These are phyloP conservation scores for Dynastes grantii DNA, from an alignment of 2,888 invertebrate species.

Conservation along the genomic window DNA sequence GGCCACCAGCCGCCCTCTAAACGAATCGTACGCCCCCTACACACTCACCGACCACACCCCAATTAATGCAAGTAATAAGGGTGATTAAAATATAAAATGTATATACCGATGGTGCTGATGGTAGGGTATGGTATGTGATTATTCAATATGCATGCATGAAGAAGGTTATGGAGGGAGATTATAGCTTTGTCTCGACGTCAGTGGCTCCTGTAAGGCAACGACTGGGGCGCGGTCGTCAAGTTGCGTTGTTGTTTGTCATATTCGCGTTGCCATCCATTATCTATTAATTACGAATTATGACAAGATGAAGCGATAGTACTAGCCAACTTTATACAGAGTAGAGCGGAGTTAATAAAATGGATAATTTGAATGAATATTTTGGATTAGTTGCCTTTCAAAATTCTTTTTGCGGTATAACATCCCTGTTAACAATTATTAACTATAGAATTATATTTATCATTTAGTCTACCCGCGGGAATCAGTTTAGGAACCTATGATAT, in stretches of 20 bases:
- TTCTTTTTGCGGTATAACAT: too few species aligned
- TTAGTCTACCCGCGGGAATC: too few species aligned
- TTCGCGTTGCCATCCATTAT: conserved; percentile 20
- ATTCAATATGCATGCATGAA: conserved; percentile 9
- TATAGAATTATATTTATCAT: too few species aligned
- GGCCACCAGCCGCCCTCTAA: too few species aligned
- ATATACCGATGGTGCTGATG: conserved; percentile 44
- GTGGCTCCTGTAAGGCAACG: not conserved
- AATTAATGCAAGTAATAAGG: conserved; percentile 66
- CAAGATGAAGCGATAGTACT: not conserved
- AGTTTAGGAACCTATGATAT: too few species aligned
- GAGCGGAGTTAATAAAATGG: too few species aligned
- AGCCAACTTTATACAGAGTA: not conserved
- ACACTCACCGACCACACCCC: conserved; percentile 61
- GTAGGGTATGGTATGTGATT: conserved; percentile 59
- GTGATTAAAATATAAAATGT: conserved; percentile 67
- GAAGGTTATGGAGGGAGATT: not conserved
- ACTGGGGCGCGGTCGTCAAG: conserved; percentile 13
- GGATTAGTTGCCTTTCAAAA: too few species aligned
- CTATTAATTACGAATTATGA: conserved; percentile 24
- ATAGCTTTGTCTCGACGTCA: conserved; percentile 2
- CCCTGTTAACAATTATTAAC: too few species aligned
- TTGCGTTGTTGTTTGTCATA: conserved; percentile 18
- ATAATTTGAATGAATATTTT: too few species aligned
- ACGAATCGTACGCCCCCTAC: too few species aligned